These are phyloP conservation scores for Eudasyphora cyanicolor DNA, from an alignment of 2,888 invertebrate genomes.

Conservation along the genomic window DNA sequence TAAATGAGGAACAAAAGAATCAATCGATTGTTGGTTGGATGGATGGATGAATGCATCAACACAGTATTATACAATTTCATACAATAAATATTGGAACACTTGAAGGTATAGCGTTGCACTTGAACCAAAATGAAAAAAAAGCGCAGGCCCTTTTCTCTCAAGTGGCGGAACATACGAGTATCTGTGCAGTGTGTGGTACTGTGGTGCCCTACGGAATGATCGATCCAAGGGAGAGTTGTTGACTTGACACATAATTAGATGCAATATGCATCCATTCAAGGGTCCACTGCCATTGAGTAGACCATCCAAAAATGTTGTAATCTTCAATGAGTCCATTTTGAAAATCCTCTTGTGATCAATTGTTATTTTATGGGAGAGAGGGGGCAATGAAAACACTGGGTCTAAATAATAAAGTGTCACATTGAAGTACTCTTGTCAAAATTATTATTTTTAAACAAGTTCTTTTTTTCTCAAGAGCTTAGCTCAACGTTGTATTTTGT, in stretches of 20 bases:
- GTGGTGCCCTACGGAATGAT: neutral
- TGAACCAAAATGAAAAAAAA: neutral
- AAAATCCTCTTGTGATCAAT: neutral
- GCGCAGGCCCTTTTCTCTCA: neutral
- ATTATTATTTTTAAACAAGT: neutral
- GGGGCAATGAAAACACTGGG: neutral
- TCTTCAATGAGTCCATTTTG: neutral
- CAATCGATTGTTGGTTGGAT: neutral
- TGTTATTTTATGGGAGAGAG: neutral
- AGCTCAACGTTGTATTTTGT: no score
- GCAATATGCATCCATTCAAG: neutral
- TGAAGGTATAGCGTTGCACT: slow-evolving; percentile 4
- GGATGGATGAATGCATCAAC: no score
- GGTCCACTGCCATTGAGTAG: neutral
- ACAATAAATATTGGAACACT: slow-evolving; percentile 1
- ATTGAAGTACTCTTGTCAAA: neutral
- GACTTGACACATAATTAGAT: slow-evolving; percentile 6
- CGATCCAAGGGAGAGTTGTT: neutral
- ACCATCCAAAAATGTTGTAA: neutral
- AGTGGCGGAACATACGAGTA: neutral
- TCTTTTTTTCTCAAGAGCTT: neutral
- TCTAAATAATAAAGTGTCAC: neutral
- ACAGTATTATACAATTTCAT: neutral
- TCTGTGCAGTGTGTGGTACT: neutral
- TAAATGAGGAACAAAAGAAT: neutral